Base-by-base conservation (phyloP, 2,888 invertebrate species). In the Pterobdella sp. region DNA sequence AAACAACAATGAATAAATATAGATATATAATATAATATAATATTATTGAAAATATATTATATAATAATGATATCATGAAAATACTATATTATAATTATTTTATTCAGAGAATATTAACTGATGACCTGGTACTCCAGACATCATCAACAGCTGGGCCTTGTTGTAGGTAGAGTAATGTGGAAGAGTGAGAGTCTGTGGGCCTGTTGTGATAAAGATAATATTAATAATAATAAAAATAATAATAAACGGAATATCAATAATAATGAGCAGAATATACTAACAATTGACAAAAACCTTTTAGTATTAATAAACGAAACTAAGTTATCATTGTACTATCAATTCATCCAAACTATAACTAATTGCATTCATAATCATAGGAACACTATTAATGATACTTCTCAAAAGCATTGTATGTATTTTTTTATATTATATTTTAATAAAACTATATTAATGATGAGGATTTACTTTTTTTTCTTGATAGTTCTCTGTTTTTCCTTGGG, bases 401-500 rank as follows among this genome's bases (percentile, higher is more conserved):
- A n/a, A n/a, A n/a, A n/a, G n/a, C n/a, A n/a, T n/a, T n/a, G n/a
- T n/a, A n/a, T n/a, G n/a, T n/a, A n/a, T n/a, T n/a, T n/a, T n/a
- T n/a, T n/a, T n/a, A n/a, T n/a, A n/a, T n/a, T n/a, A n/a, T n/a
- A n/a, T n/a, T n/a, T n/a, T n/a, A n/a, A n/a, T n/a, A n/a, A n/a
- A n/a, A n/a, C n/a, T n/a, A n/a, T n/a, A n/a, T n/a, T n/a, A n/a
- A n/a, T n/a, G n/a, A n/a, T n/a, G n/a, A n/a, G n/a, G n/a, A n/a
- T n/a, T n/a, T n/a, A n/a, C n/a, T 56, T 65, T 31, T 35, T 65
- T 65, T 65, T 65, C 31, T 10, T 31, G 4, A 34, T 35, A 22
- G 26, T 65, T 32, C 14, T 35, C 14, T 42, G 68, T 36, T 52
- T 67, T 29, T 65, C 72, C 34, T 74, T 68, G n/a, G 72, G 71